A percentile compares a stretch with the other conserved stretches of the same genome.
These are phyloP conservation scores for Yponomeuta plumbellus DNA, from an alignment of 2,888 invertebrate genomes.

Conservation along the genomic window DNA sequence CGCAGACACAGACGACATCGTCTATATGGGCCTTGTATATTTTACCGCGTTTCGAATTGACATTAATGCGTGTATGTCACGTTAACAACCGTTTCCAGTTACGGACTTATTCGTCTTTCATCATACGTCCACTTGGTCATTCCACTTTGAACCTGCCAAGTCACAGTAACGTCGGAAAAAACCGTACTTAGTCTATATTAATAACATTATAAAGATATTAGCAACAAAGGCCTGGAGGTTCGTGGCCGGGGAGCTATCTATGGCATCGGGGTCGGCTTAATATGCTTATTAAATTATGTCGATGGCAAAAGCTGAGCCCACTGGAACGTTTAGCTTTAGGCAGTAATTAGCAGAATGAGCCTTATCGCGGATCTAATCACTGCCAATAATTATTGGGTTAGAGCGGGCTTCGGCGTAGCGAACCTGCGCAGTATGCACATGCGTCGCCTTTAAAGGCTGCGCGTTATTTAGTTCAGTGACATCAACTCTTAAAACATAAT, in stretches of 20 bases:
- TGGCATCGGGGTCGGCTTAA: slow-evolving; percentile 64
- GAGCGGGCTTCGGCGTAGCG: slow-evolving; percentile 40
- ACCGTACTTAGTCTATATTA: slow-evolving; percentile 28
- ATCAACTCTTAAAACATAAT: slow-evolving; percentile 56
- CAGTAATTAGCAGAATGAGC: slow-evolving; percentile 73
- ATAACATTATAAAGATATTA: slow-evolving; percentile 49
- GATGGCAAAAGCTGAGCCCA: slow-evolving; percentile 65
- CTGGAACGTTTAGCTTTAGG: slow-evolving; percentile 70
- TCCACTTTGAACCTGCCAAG: slow-evolving; percentile 66
- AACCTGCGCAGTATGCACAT: slow-evolving; percentile 25
- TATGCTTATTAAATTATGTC: slow-evolving; percentile 74
- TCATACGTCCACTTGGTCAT: slow-evolving; percentile 67
- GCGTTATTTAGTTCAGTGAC: slow-evolving; percentile 22
- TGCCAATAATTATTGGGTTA: slow-evolving; percentile 66
- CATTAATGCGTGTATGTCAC: slow-evolving; percentile 63
- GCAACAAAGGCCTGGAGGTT: slow-evolving; percentile 45
- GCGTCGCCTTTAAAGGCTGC: slow-evolving; percentile 35
- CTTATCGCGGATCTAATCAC: slow-evolving; percentile 71
- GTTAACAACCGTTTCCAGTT: slow-evolving; percentile 57
- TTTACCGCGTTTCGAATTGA: slow-evolving; percentile 66
- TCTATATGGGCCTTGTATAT: slow-evolving; percentile 9
- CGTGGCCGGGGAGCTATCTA: slow-evolving; percentile 59
- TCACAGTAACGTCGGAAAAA: slow-evolving; percentile 25
- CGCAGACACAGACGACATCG: slow-evolving; percentile 11
- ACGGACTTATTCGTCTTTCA: slow-evolving; percentile 58